A percentile compares a stretch with the other conserved stretches of the same genome.
These are phyloP conservation scores for Bradypodion pumilum DNA, from an alignment of 2,797 vertebrate genomes.

Conservation along the genomic window DNA sequence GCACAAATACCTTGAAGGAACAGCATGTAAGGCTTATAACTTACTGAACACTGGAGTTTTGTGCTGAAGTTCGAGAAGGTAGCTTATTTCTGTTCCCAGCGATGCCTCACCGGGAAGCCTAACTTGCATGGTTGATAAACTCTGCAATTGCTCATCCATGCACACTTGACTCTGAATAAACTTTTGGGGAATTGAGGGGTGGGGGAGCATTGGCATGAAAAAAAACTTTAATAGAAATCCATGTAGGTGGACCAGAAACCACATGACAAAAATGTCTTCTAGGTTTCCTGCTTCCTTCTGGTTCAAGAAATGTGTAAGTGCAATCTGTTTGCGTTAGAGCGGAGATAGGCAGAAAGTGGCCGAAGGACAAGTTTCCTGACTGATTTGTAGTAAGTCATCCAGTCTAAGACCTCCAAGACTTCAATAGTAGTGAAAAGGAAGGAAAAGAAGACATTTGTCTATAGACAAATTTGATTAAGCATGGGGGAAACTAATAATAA, in stretches of 20 bases:
- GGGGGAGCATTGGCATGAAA: not conserved
- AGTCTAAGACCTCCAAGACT: not conserved
- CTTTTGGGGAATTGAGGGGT: conserved; percentile 33
- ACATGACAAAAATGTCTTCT: conserved; percentile 39
- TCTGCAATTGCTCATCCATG: conserved; percentile 59
- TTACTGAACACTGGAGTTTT: conserved; percentile 58
- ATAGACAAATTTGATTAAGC: too few relatives aligned
- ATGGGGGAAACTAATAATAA: too few relatives aligned
- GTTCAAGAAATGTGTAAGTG: conserved; percentile 17
- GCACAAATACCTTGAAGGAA: conserved; percentile 69
- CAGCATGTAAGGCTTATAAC: conserved; percentile 64
- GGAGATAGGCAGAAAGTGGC: not conserved
- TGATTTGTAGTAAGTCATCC: not conserved
- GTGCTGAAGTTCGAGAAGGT: conserved; percentile 54
- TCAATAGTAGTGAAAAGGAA: not conserved
- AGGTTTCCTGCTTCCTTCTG: conserved; percentile 42
- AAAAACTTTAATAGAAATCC: conserved; percentile 11
- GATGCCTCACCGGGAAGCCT: conserved; percentile 42
- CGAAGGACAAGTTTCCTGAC: not conserved
- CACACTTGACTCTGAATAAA: conserved; percentile 59
- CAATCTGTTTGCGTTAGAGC: not conserved
- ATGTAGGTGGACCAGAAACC: conserved; percentile 47
- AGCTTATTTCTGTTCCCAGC: conserved; percentile 49
- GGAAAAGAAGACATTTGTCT: too few relatives aligned
- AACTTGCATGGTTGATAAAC: conserved; percentile 51